Percentiles rank a stretch among this genome's conserved stretches.
Conservation (phyloP, 2,888 invertebrate genomes). For the Drosophila rubida region DNA sequence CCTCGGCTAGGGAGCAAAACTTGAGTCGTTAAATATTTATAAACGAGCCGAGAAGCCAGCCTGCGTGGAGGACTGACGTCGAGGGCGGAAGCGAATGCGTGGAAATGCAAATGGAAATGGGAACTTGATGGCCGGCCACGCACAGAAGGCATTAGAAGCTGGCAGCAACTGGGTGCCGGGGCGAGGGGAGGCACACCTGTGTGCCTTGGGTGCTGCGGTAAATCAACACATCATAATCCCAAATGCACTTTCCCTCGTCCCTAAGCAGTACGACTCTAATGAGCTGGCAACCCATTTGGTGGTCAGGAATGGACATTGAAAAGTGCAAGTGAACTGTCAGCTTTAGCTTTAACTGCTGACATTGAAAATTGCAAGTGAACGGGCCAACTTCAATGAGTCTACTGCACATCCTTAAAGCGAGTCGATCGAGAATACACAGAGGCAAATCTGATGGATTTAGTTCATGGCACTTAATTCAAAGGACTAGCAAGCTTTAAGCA, state of each 20-base stretch:
- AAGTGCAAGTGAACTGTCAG: too few relatives aligned
- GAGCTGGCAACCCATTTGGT: slow-evolving; percentile 46
- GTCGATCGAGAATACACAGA: too few relatives aligned
- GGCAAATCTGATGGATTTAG: too few relatives aligned
- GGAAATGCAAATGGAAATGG: background rate
- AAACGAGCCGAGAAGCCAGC: slow-evolving; percentile 57
- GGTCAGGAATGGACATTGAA: slow-evolving; percentile 42
- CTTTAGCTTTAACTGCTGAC: too few relatives aligned
- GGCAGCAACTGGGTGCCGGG: background rate
- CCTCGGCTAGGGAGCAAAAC: slow-evolving; percentile 44
- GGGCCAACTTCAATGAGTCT: too few relatives aligned
- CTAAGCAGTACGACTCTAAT: slow-evolving; percentile 70
- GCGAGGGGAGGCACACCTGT: slow-evolving; percentile 8
- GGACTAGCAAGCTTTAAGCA: too few relatives aligned
- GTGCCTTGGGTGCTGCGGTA: slow-evolving; percentile 24
- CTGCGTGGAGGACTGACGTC: background rate
- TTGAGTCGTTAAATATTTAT: slow-evolving; percentile 76
- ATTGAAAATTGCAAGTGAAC: too few relatives aligned
- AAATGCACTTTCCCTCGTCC: slow-evolving; percentile 35
- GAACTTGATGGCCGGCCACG: slow-evolving; percentile 4
- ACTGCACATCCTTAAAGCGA: too few relatives aligned
- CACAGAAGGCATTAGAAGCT: slow-evolving; percentile 45
- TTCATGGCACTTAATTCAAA: too few relatives aligned
- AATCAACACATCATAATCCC: slow-evolving; percentile 77
- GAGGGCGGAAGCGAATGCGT: too few relatives aligned